Evolutionary conservation across 30 jellyfish, hydroid and myxozoan genomes (phyloP).

Genomic region (Mastigias papua): DNA sequence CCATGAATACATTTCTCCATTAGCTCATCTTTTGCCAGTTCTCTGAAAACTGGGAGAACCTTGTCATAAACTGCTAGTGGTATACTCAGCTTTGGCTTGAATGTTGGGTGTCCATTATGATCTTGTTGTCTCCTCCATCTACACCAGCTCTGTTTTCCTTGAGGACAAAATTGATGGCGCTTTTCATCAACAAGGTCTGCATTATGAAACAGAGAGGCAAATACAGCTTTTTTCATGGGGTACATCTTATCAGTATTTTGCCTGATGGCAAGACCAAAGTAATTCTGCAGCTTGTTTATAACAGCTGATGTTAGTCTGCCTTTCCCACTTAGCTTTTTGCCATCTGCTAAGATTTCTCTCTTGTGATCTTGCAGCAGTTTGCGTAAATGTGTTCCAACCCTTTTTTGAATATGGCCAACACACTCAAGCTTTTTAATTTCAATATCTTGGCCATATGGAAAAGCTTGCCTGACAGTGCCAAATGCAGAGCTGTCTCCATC

Average conservation of each 20-base stretch:
- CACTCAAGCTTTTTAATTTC: constrained; percentile 2
- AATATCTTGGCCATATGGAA: constrained; percentile 7
- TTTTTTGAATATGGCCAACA: no score
- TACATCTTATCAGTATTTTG: neutral
- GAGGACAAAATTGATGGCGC: neutral
- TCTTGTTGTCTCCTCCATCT: neutral
- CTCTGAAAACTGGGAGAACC: neutral
- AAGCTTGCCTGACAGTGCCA: neutral
- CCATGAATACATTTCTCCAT: neutral
- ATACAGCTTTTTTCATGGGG: constrained; percentile 1
- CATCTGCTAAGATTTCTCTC: no score
- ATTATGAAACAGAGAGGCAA: neutral
- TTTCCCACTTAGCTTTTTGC: no score
- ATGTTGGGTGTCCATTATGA: neutral
- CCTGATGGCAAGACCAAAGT: constrained; percentile 17
- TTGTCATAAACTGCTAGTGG: neutral
- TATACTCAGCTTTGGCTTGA: neutral
- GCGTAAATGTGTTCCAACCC: no score
- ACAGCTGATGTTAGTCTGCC: no score
- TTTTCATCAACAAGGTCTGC: neutral
- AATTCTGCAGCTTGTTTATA: constrained; percentile 6
- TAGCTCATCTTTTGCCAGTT: constrained; percentile 12
- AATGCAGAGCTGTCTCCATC: constrained; percentile 13
- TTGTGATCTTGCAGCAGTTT: neutral
- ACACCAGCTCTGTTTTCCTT: constrained; percentile 14